Conservation (phyloP, 2,797 vertebrate species). For the Chaenodraco wilsoni region DNA sequence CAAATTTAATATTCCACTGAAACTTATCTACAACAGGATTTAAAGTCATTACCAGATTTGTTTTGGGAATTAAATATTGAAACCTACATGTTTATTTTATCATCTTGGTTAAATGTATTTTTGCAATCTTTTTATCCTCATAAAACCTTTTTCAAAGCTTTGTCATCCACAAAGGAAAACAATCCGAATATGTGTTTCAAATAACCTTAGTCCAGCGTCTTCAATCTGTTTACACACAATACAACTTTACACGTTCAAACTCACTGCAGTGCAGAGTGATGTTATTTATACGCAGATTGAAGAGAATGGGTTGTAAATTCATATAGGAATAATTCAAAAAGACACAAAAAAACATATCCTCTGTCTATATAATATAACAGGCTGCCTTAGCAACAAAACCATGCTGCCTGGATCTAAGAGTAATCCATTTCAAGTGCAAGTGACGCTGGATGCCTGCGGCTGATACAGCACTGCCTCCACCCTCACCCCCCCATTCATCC, state of each 20-base stretch:
- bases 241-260: no score
- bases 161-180: background rate
- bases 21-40: no score
- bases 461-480: slow-evolving; percentile 33
- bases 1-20: no score
- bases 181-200: background rate
- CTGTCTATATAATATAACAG: background rate
- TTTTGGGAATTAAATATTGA: background rate
- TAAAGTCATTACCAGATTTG: no score
- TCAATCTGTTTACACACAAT: background rate
- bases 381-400: slow-evolving; percentile 4
- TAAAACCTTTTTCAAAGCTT: background rate
- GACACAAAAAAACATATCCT: background rate
- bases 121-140: background rate
- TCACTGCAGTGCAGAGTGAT: no score
- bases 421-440: slow-evolving; percentile 47
- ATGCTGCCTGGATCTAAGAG: slow-evolving; percentile 15
- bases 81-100: background rate
- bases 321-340: slow-evolving; percentile 6
- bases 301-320: background rate
- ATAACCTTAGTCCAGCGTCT: no score
- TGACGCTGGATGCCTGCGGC: slow-evolving; percentile 43
- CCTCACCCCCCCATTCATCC: slow-evolving; percentile 42
- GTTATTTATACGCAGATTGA: no score
- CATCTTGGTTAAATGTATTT: background rate